Percentiles rank a stretch among this genome's conserved stretches.
Evolutionary conservation across 2,113 vertebrate genomes (phyloP).

Genomic region (Willisornis vidua): DNA sequence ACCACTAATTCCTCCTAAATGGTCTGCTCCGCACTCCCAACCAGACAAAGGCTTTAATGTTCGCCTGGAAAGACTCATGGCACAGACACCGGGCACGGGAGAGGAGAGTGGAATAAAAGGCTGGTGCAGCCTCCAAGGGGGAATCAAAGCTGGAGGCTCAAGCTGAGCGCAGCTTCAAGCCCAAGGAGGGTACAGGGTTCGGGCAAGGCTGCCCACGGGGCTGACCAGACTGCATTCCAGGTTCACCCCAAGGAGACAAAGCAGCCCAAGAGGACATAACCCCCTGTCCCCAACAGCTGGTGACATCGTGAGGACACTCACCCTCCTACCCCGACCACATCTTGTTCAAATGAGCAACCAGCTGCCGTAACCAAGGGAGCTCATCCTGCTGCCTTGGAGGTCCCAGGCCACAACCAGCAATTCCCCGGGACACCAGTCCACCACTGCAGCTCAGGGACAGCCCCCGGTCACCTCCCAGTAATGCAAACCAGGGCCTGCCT

Average conservation of each 20-base stretch:
- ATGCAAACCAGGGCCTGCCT: neutral
- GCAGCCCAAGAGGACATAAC: neutral
- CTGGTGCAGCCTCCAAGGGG: constrained; percentile 1
- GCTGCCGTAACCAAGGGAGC: neutral
- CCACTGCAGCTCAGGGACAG: neutral
- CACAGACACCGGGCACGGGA: neutral
- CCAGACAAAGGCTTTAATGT: constrained; percentile 62
- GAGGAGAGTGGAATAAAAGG: neutral
- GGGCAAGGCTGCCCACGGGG: neutral
- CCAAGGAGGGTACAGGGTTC: neutral
- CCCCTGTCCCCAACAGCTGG: neutral
- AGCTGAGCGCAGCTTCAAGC: neutral
- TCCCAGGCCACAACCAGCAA: neutral
- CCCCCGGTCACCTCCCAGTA: neutral
- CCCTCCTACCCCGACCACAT: neutral
- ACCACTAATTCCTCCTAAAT: constrained; percentile 59
- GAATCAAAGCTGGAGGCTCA: neutral
- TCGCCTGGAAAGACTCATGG: constrained; percentile 1
- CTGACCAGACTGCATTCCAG: neutral
- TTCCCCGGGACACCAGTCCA: neutral
- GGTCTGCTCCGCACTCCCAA: constrained; percentile 5
- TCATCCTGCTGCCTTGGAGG: neutral
- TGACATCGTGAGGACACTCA: neutral
- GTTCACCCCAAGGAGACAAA: neutral
- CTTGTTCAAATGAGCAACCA: neutral